Percentiles rank a stretch among this genome's conserved stretches.
phyloP scores from a whole-genome alignment of 1,140 invertebrate species.

The Drosophila baimaii region DNA sequence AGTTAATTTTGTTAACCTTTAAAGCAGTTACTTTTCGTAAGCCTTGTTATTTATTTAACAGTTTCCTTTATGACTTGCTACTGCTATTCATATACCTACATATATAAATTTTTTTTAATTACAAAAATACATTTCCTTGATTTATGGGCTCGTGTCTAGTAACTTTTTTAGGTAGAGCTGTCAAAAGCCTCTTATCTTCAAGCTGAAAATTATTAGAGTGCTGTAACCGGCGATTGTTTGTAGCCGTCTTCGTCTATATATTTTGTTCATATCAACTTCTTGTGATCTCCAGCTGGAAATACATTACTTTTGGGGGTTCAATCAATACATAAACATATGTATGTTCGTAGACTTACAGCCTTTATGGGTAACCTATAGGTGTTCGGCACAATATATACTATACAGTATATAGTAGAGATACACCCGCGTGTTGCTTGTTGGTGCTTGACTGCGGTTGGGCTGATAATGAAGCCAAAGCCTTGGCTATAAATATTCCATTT shows the following conservation, averaged over 20 bases:
- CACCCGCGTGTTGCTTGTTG: conserved; percentile 1
- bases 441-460: conserved; percentile 23
- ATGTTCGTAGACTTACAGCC: neutral
- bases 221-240: neutral
- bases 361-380: conserved; percentile 8
- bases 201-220: too few species aligned
- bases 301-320: neutral
- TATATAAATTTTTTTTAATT: neutral
- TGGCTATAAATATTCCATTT: conserved; percentile 61
- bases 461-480: conserved; percentile 60
- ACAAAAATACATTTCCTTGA: neutral
- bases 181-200: neutral
- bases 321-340: neutral
- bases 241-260: neutral
- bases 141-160: neutral
- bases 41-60: neutral
- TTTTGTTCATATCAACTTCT: conserved; percentile 9
- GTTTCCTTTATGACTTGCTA: neutral
- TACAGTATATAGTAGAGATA: neutral
- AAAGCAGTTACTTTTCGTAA: neutral
- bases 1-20: neutral
- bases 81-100: neutral
- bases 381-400: neutral
- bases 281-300: conserved; percentile 12
- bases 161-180: conserved; percentile 3